phyloP scores from a whole-genome alignment of 2,888 invertebrate genomes.

The Gandaritis pyraliata region DNA sequence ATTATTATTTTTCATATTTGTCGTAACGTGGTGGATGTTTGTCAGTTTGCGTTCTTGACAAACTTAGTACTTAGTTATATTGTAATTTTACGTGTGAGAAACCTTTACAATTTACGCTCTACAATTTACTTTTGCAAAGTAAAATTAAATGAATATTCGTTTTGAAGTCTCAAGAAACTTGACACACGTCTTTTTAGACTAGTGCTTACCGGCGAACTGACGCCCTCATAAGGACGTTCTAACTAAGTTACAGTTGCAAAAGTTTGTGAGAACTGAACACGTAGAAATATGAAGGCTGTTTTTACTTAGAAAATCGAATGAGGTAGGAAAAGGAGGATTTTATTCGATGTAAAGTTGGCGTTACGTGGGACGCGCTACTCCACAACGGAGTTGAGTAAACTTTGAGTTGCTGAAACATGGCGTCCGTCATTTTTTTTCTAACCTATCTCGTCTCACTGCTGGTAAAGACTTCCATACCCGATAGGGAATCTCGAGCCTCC shows the following conservation, averaged over 20 bases:
- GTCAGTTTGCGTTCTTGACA: no score
- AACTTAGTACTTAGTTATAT: no score
- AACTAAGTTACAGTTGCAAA: slow-evolving; percentile 15
- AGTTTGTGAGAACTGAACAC: slow-evolving; percentile 29
- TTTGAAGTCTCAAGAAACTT: not conserved
- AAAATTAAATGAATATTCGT: no score
- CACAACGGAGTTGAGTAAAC: slow-evolving; percentile 1
- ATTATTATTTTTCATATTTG: no score
- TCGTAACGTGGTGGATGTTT: no score
- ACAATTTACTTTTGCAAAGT: no score
- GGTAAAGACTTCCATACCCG: no score
- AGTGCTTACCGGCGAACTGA: not conserved
- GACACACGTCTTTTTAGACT: not conserved
- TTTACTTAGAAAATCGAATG: slow-evolving; percentile 44
- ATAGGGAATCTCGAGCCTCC: no score
- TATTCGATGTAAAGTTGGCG: slow-evolving; percentile 33
- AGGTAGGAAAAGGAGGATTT: slow-evolving; percentile 38
- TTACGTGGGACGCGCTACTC: slow-evolving; percentile 27
- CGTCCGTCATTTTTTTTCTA: not conserved
- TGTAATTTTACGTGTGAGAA: no score
- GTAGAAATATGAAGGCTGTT: slow-evolving; percentile 40
- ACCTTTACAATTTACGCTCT: no score
- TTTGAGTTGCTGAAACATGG: not conserved
- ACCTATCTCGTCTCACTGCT: no score
- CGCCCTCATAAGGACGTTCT: not conserved